Evolutionary conservation across 2,888 invertebrate genomes (phyloP).

Genomic region (Alentia gelatinosa): DNA sequence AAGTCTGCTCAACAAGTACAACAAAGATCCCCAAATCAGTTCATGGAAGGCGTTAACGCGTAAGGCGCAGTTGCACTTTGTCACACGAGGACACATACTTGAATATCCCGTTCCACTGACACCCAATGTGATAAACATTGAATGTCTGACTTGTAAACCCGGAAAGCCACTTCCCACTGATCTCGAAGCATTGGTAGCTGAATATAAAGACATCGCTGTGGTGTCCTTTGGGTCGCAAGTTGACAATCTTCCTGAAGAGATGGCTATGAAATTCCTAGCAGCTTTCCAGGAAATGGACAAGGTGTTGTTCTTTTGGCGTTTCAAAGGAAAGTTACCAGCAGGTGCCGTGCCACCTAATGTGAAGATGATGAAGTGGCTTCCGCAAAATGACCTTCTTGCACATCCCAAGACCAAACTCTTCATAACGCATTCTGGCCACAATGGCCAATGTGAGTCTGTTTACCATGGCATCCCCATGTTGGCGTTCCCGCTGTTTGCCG

Average conservation of each 20-base stretch:
- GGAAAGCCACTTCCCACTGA: neutral
- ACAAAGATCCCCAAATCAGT: neutral
- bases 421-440: slow-evolving; percentile 45
- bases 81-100: neutral
- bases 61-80: neutral
- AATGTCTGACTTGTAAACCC: slow-evolving; percentile 47
- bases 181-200: neutral
- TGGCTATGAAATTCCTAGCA: neutral
- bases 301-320: slow-evolving; percentile 2
- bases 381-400: slow-evolving; percentile 53
- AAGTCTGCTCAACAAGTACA: slow-evolving; percentile 4
- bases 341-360: slow-evolving; percentile 32
- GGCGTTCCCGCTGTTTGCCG: slow-evolving; percentile 31
- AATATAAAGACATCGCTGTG: neutral
- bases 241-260: neutral
- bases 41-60: slow-evolving; percentile 12
- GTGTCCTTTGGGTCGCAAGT: slow-evolving; percentile 45
- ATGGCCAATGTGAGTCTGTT: slow-evolving; percentile 44
- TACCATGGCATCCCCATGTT: slow-evolving; percentile 55
- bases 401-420: slow-evolving; percentile 51
- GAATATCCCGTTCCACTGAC: slow-evolving; percentile 11
- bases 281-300: neutral
- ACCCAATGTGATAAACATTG: slow-evolving; percentile 51
- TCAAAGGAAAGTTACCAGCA: neutral
- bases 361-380: slow-evolving; percentile 34